These are phyloP conservation scores for Lepisosteus osseus DNA, from an alignment of 2,113 vertebrate species.

Conservation along the genomic window DNA sequence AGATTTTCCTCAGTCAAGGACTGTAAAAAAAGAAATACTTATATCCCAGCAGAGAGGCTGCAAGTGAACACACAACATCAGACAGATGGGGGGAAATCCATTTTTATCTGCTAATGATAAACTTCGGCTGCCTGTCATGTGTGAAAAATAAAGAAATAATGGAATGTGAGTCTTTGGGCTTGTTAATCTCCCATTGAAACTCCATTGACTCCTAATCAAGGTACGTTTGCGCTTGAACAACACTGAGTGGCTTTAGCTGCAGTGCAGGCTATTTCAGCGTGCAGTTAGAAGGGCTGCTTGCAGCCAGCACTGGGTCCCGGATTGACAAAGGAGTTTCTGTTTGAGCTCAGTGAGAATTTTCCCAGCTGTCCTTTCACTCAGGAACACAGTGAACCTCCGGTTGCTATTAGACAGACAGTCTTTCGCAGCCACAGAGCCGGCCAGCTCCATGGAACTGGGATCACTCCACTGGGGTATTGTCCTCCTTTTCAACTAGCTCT, in stretches of 20 bases:
- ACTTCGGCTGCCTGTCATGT: too few species aligned
- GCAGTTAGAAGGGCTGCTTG: constrained; percentile 34
- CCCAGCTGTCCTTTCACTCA: constrained; percentile 72
- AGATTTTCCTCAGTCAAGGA: too few species aligned
- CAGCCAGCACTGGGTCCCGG: constrained; percentile 59
- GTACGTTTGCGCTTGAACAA: constrained; percentile 41
- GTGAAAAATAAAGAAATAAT: constrained; percentile 33
- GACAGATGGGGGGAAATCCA: too few species aligned
- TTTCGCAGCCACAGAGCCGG: constrained; percentile 60
- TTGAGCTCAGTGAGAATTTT: constrained; percentile 72
- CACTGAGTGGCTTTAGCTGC: constrained; percentile 62
- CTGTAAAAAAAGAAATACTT: too few species aligned
- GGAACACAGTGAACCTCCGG: constrained; percentile 78
- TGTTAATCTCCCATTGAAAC: constrained; percentile 46
- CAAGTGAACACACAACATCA: too few species aligned
- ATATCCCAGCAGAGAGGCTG: too few species aligned
- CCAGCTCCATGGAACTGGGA: constrained; percentile 66
- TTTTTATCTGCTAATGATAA: too few species aligned
- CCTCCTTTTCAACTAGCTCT: constrained; percentile 54
- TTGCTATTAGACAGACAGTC: constrained; percentile 73
- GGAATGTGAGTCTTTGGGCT: constrained; percentile 29
- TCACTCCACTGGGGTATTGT: constrained; percentile 69
- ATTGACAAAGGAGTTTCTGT: constrained; percentile 75
- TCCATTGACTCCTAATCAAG: constrained; percentile 56
- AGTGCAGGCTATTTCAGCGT: constrained; percentile 56